Evolutionary conservation across 2,888 invertebrate species (phyloP), one percentile per base, ranked within the genome.

Genomic region (Ectemnius cavifrons): DNA sequence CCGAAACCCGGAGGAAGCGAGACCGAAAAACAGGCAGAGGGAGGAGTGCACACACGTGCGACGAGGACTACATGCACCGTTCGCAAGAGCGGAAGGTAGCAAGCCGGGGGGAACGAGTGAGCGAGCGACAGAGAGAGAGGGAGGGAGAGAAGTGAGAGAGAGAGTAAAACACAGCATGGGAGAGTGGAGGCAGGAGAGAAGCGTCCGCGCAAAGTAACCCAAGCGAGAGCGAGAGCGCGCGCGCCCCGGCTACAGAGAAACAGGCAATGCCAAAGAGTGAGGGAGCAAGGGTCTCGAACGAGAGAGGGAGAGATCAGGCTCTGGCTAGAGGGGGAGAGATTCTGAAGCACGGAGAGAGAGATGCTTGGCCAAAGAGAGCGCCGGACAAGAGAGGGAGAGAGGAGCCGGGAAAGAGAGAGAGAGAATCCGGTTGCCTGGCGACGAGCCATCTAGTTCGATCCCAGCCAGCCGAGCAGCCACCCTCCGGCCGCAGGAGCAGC

Each of bases 371-470:
- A 14, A 58, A 67, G 65, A 62, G 62, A 65, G 45, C 63, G 23
- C 14, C n/a, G 52, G n/a, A 52, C n/a, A 14, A 52, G 16, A 52
- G 52, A 46, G 61, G 61, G 63, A 70, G 64, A 49, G 27, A 65
- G 23, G 67, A 57, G 75, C 46, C 37, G 37, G 37, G 37, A 37
- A 79, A 77, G 57, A 66, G 77, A 78, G 79, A 80, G 65, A 77
- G 78, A 81, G 73, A 82, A 73, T 73, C 86, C 86, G 89, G 90
- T 90, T 90, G 90, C 90, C 88, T 90, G 89, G 89, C 89, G 88
- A 88, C 89, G 88, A 89, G 89, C 89, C 89, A 88, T 89, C 90
- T 87, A 90, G 90, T 90, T 90, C 90, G 90, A 90, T 90, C 90
- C 90, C 90, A 89, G 90, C 87, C 87, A 86, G 86, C 86, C 84